These are phyloP conservation scores for Drepanosiphum platanoidis DNA, from an alignment of 2,888 invertebrate genomes.

Conservation along the genomic window DNA sequence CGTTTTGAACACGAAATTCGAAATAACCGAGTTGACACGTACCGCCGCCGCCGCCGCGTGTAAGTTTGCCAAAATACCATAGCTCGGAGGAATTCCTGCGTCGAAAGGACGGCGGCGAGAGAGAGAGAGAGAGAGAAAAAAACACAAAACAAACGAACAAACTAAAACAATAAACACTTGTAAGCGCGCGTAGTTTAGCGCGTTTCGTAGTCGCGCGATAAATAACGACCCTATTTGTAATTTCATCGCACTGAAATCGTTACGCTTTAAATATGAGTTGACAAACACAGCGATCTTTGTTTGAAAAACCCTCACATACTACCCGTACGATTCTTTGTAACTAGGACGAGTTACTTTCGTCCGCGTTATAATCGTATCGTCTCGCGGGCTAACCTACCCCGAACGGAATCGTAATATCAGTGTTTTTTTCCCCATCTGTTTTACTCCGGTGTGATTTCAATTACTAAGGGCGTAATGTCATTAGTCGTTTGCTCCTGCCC, in stretches of 20 bases:
- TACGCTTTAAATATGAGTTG: background rate
- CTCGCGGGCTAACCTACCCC: background rate
- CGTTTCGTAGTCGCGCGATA: background rate
- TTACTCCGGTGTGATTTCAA: no score
- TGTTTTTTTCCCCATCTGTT: background rate
- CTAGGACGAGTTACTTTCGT: background rate
- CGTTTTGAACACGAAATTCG: slow-evolving; percentile 11
- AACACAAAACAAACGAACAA: no score
- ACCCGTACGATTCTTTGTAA: no score
- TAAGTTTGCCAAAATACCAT: background rate
- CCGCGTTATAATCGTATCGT: background rate
- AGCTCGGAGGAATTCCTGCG: background rate
- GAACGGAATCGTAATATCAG: background rate
- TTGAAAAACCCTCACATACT: no score
- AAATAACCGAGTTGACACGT: slow-evolving; percentile 16
- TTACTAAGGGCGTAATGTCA: background rate
- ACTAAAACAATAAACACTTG: slow-evolving; percentile 11
- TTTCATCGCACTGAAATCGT: background rate
- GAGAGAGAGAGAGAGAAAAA: background rate
- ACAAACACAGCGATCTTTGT: background rate
- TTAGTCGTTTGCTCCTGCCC: background rate
- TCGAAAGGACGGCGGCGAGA: background rate
- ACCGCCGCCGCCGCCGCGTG: no score
- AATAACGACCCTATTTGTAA: background rate
- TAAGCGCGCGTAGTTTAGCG: background rate